These are phyloP conservation scores for Noctua janthina DNA, from an alignment of 2,888 invertebrate genomes.

Conservation along the genomic window DNA sequence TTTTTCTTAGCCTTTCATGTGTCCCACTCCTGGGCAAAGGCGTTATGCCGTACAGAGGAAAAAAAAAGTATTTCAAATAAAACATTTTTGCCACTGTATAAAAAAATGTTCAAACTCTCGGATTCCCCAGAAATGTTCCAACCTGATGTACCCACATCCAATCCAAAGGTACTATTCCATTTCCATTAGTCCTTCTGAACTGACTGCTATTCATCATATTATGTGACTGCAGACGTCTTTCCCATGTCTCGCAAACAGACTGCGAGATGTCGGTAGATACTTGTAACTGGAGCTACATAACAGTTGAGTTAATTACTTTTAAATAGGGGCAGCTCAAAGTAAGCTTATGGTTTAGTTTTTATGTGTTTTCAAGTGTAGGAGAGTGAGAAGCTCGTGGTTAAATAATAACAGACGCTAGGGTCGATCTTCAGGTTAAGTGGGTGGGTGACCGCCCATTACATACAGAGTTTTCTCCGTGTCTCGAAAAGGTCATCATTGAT, in stretches of 20 bases:
- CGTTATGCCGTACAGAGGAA: neutral
- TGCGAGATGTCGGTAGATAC: neutral
- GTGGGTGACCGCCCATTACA: too few relatives aligned
- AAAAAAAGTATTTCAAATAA: neutral
- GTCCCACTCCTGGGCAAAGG: too few relatives aligned
- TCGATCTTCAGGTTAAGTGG: too few relatives aligned
- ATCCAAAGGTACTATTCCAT: slow-evolving; percentile 18
- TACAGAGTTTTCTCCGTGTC: too few relatives aligned
- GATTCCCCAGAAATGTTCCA: neutral
- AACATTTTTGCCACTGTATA: neutral
- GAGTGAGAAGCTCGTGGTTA: too few relatives aligned
- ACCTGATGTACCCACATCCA: neutral
- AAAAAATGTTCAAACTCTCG: neutral
- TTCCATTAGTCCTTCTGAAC: slow-evolving; percentile 31
- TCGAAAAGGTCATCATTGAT: too few relatives aligned
- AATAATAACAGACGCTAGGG: too few relatives aligned
- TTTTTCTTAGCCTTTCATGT: too few relatives aligned
- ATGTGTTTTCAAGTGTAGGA: neutral
- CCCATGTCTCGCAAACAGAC: slow-evolving; percentile 29
- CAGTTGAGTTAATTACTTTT: slow-evolving; percentile 22
- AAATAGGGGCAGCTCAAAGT: neutral
- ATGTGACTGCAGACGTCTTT: slow-evolving; percentile 39
- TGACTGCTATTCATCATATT: slow-evolving; percentile 53
- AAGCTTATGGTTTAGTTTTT: neutral
- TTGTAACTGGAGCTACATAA: too few relatives aligned